Percentiles rank a stretch among this genome's conserved stretches.
Evolutionary conservation across 2,888 invertebrate genomes (phyloP).

Genomic region (Isoperla grammatica): DNA sequence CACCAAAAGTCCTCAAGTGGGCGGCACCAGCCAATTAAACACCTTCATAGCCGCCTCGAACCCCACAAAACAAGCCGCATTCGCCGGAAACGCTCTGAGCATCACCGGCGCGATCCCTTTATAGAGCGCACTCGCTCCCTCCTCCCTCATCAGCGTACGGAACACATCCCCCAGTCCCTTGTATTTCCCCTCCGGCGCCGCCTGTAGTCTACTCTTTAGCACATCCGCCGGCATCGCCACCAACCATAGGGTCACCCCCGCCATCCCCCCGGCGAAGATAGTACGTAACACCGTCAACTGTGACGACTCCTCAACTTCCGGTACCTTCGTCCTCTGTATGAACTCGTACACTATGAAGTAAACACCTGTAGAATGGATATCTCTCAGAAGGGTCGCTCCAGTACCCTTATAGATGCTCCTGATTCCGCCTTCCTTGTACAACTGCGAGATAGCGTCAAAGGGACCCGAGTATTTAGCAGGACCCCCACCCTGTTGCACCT

Average conservation of each 20-base stretch:
- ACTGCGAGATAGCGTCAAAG: slow-evolving; percentile 49
- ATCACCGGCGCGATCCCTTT: slow-evolving; percentile 55
- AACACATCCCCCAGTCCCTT: slow-evolving; percentile 54
- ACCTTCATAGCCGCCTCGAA: slow-evolving; percentile 52
- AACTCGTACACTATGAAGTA: slow-evolving; percentile 54
- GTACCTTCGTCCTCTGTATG: slow-evolving; percentile 46
- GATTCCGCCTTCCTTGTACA: slow-evolving; percentile 53
- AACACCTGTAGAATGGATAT: slow-evolving; percentile 52
- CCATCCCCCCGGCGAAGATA: slow-evolving; percentile 54
- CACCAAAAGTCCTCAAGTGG: slow-evolving; percentile 23
- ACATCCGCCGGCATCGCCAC: slow-evolving; percentile 58
- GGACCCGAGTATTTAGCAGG: slow-evolving; percentile 46
- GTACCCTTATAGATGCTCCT: slow-evolving; percentile 53
- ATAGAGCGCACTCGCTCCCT: slow-evolving; percentile 52
- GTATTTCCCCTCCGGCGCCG: slow-evolving; percentile 55
- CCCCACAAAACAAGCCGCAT: slow-evolving; percentile 59
- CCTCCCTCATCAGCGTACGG: slow-evolving; percentile 48
- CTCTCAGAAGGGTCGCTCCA: slow-evolving; percentile 52
- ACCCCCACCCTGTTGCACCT: slow-evolving; percentile 45
- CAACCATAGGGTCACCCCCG: slow-evolving; percentile 56
- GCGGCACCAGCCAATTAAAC: slow-evolving; percentile 42
- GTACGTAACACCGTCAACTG: slow-evolving; percentile 34
- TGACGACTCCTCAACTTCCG: slow-evolving; percentile 26
- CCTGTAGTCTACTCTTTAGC: slow-evolving; percentile 55
- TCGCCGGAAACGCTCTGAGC: slow-evolving; percentile 58